phyloP scores from a whole-genome alignment of 2,888 invertebrate genomes.

The Lycia hirtaria region DNA sequence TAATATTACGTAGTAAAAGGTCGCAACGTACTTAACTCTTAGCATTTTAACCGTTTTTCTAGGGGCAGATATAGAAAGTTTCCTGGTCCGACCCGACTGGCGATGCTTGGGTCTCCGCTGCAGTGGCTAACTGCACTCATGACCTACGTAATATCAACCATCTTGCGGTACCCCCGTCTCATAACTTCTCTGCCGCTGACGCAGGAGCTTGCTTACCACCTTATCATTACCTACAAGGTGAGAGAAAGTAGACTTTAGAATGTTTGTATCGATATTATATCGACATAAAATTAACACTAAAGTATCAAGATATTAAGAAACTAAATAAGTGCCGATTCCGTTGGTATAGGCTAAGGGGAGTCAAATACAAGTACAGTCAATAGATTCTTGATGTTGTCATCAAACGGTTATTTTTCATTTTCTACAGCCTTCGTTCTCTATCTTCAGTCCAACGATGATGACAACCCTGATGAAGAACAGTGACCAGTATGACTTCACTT shows the following conservation, averaged over 20 bases:
- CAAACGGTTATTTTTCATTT: not conserved
- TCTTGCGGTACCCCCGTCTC: conserved; percentile 62
- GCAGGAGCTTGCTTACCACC: conserved; percentile 58
- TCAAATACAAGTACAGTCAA: too few species aligned
- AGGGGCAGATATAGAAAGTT: conserved; percentile 61
- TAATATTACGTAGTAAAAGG: too few species aligned
- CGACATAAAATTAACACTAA: too few species aligned
- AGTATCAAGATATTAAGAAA: too few species aligned
- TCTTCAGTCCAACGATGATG: conserved; percentile 61
- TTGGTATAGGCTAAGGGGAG: too few species aligned
- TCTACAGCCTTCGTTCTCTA: conserved; percentile 51
- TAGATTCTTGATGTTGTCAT: too few species aligned
- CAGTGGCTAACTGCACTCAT: conserved; percentile 74
- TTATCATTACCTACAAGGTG: conserved; percentile 73
- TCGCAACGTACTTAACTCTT: too few species aligned
- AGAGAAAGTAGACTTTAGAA: too few species aligned
- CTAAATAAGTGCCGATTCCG: too few species aligned
- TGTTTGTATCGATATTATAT: too few species aligned
- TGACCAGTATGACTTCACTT: conserved; percentile 61
- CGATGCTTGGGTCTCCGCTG: conserved; percentile 62
- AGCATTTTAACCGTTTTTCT: too few species aligned
- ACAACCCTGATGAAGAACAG: conserved; percentile 53
- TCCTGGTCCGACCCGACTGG: conserved; percentile 64
- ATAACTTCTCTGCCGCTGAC: conserved; percentile 62
- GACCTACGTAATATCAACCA: conserved; percentile 58